phyloP scores from a whole-genome alignment of 2,113 vertebrate species.

The Lethenteron camtschaticum region DNA sequence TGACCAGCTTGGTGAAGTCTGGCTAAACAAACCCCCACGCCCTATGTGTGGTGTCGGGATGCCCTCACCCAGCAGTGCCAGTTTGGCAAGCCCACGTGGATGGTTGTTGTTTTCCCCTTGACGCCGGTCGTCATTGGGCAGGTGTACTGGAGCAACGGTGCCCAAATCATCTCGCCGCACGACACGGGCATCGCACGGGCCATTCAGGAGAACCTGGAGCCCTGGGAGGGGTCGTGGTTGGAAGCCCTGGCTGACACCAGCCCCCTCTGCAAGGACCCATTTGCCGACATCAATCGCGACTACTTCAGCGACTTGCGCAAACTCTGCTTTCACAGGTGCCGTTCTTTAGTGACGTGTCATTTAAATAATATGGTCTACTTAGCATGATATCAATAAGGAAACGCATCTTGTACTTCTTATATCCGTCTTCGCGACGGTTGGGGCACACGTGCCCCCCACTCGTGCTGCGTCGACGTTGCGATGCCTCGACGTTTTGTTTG shows the following conservation, averaged over 20 bases:
- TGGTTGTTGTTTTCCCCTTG: too few relatives aligned
- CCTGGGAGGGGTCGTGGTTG: constrained; percentile 68
- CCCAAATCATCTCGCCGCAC: constrained; percentile 77
- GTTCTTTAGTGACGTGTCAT: not conserved
- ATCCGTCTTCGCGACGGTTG: too few relatives aligned
- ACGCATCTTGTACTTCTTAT: too few relatives aligned
- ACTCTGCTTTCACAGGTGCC: constrained; percentile 69
- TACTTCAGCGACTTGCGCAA: constrained; percentile 67
- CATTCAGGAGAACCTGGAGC: constrained; percentile 63
- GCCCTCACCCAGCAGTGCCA: too few relatives aligned
- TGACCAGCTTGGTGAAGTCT: too few relatives aligned
- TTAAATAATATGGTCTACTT: not conserved
- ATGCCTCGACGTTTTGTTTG: too few relatives aligned
- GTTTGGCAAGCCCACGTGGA: too few relatives aligned
- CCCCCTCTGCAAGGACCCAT: constrained; percentile 42
- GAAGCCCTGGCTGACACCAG: constrained; percentile 30
- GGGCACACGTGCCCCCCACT: too few relatives aligned
- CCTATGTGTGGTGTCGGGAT: too few relatives aligned
- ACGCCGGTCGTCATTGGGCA: constrained; percentile 13
- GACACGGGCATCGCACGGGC: constrained; percentile 56
- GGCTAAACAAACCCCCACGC: too few relatives aligned
- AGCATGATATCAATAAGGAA: too few relatives aligned
- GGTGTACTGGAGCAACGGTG: constrained; percentile 92
- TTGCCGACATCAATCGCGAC: constrained; percentile 27
- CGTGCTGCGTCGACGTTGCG: too few relatives aligned